Evolutionary conservation across 2,797 vertebrate genomes (phyloP), one percentile per base, ranked within the genome.

Genomic region (Anguilla pacifica): DNA sequence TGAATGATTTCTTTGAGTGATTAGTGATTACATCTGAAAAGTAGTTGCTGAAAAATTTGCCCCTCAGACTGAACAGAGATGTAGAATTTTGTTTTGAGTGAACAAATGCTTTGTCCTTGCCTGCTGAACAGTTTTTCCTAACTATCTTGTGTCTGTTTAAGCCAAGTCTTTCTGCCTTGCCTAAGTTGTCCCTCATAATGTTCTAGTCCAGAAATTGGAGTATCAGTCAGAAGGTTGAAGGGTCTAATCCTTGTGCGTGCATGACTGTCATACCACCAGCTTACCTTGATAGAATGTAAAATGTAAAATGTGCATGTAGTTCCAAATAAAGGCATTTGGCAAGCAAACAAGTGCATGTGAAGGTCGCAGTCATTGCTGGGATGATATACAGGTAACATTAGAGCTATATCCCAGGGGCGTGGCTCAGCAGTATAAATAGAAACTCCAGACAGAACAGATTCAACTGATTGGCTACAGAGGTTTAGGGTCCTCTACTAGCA

Each of bases 341-440:
- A 51, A 82, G 43, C 43, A 82, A 82, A 35, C 46, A 35, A n/a
- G 46, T 79, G 35, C 19, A 82, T 82, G 79, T 49, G 79, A 82
- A 51, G 79, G 79, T 82, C 79, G 51, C 7, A 49, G 46, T 51
- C 79, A 49, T 49, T 19, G 43, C 74, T 43, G 13, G 46, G 79
- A 82, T 51, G 46, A 82, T 82, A 82, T n/a, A 82, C 79, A 82
- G 79, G 79, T 51, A 82, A 82, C 43, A 51, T n/a, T 82, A 49
- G 22, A 82, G 79, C 46, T n/a, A 13, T 17, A 79, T 49, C 43
- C 79, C 46, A n/a, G 79, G 79, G 79, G 79, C 46, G 25, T 51
- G 19, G 46, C 43, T 82, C 46, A 0, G 5, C 9, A 2, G 43
- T 51, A 49, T 82, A 51, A 82, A 82, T 79, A 43, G 79, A n/a